These are phyloP conservation scores for Calyptommatus sinebrachiatus DNA, from an alignment of 2,113 vertebrate genomes.

Conservation along the genomic window DNA sequence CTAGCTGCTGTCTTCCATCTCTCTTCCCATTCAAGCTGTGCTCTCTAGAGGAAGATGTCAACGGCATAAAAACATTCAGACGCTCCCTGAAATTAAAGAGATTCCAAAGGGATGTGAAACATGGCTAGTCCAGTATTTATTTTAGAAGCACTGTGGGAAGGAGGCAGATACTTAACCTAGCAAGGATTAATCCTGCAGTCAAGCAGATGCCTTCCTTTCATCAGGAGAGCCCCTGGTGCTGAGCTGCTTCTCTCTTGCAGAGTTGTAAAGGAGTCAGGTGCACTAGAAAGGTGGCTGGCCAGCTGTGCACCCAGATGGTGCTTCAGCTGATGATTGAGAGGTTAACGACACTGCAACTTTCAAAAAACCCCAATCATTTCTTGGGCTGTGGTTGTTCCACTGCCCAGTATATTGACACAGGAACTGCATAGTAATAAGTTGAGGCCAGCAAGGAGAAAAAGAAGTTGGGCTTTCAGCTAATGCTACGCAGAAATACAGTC, in stretches of 20 bases:
- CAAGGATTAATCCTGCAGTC: constrained; percentile 29
- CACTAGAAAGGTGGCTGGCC: constrained; percentile 31
- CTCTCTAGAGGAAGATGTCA: neutral
- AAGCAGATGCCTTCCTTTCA: constrained; percentile 34
- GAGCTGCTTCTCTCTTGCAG: neutral
- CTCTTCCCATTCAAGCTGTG: rapidly evolving
- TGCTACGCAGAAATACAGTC: rapidly evolving
- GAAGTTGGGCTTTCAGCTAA: neutral
- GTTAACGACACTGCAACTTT: constrained; percentile 12
- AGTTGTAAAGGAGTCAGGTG: neutral
- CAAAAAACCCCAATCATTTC: constrained; percentile 23
- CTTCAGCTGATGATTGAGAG: neutral
- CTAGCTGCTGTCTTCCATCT: neutral
- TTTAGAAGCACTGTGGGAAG: neutral
- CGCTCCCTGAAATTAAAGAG: constrained; percentile 5
- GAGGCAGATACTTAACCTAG: constrained; percentile 28
- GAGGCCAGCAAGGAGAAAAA: neutral
- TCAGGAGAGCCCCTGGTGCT: constrained; percentile 3
- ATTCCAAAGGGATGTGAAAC: neutral
- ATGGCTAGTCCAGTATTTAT: neutral
- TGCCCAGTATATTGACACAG: constrained; percentile 22
- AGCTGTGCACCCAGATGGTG: neutral
- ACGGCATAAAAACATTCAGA: neutral
- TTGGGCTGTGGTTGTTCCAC: constrained; percentile 15
- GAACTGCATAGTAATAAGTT: constrained; percentile 3